These are phyloP conservation scores for Protophormia terraenovae DNA, from an alignment of 2,888 invertebrate species.

Conservation along the genomic window DNA sequence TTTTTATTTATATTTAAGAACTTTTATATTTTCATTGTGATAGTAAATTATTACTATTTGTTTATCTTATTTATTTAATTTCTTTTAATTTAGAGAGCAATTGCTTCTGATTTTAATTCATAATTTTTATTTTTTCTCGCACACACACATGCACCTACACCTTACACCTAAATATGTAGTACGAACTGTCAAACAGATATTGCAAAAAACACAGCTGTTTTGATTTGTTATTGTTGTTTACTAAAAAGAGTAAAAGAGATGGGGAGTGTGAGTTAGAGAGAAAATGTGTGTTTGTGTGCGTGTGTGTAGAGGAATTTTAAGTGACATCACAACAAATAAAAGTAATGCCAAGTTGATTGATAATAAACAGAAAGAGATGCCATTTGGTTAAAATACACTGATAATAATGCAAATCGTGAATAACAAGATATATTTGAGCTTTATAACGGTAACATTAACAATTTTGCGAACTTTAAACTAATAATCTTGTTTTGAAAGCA, in stretches of 20 bases:
- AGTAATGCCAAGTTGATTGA: constrained; percentile 38
- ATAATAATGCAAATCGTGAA: too few species aligned
- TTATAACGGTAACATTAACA: too few species aligned
- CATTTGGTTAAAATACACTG: not conserved
- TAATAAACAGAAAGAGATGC: not conserved
- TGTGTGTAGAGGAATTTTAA: not conserved
- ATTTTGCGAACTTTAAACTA: too few species aligned
- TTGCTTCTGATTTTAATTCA: constrained; percentile 3
- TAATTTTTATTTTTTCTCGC: not conserved
- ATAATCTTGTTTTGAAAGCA: too few species aligned
- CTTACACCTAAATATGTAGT: not conserved
- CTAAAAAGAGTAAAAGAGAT: not conserved
- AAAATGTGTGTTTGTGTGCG: not conserved
- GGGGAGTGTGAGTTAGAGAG: not conserved
- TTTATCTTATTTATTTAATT: constrained; percentile 20
- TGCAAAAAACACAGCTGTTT: constrained; percentile 50
- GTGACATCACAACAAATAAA: constrained; percentile 3
- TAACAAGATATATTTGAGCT: too few species aligned
- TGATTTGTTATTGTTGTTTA: constrained; percentile 30
- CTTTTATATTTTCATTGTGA: not conserved
- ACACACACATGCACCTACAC: not conserved
- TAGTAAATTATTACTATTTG: not conserved
- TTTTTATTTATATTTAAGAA: not conserved
- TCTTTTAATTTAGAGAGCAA: not conserved
- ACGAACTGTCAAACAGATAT: constrained; percentile 3